Conservation (phyloP, 1,140 invertebrate species). For the Drosophila rufa region DNA sequence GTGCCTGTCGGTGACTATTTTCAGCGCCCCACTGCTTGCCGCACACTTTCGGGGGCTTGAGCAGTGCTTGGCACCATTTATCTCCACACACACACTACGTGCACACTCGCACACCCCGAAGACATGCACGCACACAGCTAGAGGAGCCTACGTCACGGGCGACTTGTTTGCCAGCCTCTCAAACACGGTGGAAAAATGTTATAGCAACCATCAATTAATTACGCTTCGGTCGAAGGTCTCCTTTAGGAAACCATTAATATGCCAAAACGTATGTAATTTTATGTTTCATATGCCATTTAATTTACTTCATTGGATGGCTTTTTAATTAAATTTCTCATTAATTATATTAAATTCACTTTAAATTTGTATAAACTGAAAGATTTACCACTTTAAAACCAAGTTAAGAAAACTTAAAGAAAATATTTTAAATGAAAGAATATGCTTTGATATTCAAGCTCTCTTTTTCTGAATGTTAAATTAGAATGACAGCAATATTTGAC, state of each 20-base stretch:
- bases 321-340: neutral
- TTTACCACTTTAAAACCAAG: too few relatives aligned
- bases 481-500: too few relatives aligned
- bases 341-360: too few relatives aligned
- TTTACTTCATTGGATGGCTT: neutral
- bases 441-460: too few relatives aligned
- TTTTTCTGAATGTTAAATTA: too few relatives aligned
- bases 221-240: constrained; percentile 4
- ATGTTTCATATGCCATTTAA: neutral
- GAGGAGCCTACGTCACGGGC: constrained; percentile 49
- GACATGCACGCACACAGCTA: constrained; percentile 16
- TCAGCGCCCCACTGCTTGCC: constrained; percentile 41
- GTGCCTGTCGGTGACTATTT: constrained; percentile 61
- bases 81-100: constrained; percentile 34
- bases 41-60: constrained; percentile 47
- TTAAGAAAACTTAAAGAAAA: too few relatives aligned
- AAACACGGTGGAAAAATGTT: constrained; percentile 30
- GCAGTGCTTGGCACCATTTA: constrained; percentile 68
- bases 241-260: constrained; percentile 3
- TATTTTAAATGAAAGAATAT: too few relatives aligned
- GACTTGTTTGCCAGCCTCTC: constrained; percentile 47
- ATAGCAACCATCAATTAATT: constrained; percentile 25
- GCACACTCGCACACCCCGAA: constrained; percentile 17
- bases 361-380: too few relatives aligned
- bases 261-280: neutral